phyloP scores from a whole-genome alignment of 2,888 invertebrate species.

The Drosophila falleni region DNA sequence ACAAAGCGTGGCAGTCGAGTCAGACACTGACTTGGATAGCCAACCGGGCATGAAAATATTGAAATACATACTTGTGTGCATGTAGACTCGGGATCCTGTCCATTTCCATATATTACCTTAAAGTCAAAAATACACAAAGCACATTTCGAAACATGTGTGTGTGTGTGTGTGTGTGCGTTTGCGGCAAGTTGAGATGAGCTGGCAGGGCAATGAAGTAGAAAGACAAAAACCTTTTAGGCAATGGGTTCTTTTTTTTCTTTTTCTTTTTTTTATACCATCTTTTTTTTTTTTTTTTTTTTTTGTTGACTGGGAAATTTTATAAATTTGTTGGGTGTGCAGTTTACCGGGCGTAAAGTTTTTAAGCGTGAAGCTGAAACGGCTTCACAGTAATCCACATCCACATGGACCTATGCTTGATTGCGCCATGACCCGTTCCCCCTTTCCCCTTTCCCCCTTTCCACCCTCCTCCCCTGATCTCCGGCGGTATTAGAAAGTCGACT shows the following conservation, averaged over 20 bases:
- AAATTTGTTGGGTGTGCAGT: conserved; percentile 58
- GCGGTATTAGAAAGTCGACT: conserved; percentile 37
- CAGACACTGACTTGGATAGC: conserved; percentile 25
- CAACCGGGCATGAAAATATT: conserved; percentile 59
- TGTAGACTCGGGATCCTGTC: conserved; percentile 22
- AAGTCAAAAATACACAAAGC: conserved; percentile 54
- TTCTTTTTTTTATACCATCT: conserved; percentile 3
- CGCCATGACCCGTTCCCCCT: conserved; percentile 17
- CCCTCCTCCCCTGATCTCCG: conserved; percentile 6
- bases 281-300: conserved; percentile 7
- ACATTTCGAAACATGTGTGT: conserved; percentile 7
- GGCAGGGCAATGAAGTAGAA: conserved; percentile 64
- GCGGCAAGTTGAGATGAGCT: conserved; percentile 58
- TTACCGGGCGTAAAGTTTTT: conserved; percentile 65
- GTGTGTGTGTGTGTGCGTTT: conserved; percentile 18
- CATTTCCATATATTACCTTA: conserved; percentile 51
- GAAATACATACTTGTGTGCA: conserved; percentile 47
- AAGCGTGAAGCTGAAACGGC: conserved; percentile 67
- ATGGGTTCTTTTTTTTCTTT: conserved; percentile 38
- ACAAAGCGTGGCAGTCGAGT: background rate
- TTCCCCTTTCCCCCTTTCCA: background rate
- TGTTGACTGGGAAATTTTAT: conserved; percentile 50
- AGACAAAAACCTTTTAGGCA: conserved; percentile 68
- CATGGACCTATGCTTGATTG: conserved; percentile 70
- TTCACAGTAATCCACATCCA: conserved; percentile 68